These are phyloP conservation scores for Anguilla obscura DNA, from an alignment of 2,797 vertebrate genomes.

Conservation along the genomic window DNA sequence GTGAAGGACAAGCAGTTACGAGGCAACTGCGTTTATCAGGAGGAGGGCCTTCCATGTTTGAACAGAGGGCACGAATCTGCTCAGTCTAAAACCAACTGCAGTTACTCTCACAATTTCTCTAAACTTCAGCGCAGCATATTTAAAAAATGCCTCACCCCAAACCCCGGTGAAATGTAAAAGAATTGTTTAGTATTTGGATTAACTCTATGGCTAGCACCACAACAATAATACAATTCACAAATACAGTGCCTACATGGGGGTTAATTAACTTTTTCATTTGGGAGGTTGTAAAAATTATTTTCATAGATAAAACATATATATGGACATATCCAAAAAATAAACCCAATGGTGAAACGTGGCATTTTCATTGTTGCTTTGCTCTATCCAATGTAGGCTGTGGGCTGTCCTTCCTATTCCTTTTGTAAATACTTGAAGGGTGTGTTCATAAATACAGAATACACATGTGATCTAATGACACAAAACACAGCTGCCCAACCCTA, in stretches of 20 bases:
- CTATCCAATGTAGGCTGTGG: neutral
- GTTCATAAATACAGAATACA: neutral
- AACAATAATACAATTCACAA: slow-evolving; percentile 3
- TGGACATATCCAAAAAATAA: too few relatives aligned
- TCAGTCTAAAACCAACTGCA: neutral
- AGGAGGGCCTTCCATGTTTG: slow-evolving; percentile 22
- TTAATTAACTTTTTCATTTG: neutral
- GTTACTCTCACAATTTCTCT: neutral
- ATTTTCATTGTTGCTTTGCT: neutral
- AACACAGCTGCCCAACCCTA: too few relatives aligned
- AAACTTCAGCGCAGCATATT: neutral
- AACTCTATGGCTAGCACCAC: neutral
- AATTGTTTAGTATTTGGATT: neutral
- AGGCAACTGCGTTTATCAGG: slow-evolving; percentile 31
- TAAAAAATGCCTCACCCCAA: neutral
- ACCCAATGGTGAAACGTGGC: neutral
- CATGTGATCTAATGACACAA: neutral
- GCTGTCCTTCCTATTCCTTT: neutral
- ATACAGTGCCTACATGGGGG: neutral
- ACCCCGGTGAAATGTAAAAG: neutral
- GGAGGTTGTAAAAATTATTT: neutral
- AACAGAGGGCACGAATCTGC: neutral
- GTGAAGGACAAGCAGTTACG: slow-evolving; percentile 22
- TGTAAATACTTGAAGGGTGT: neutral
- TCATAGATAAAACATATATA: neutral